Evolutionary conservation across 2,797 vertebrate species (phyloP).

Genomic region (Girardinus metallicus): DNA sequence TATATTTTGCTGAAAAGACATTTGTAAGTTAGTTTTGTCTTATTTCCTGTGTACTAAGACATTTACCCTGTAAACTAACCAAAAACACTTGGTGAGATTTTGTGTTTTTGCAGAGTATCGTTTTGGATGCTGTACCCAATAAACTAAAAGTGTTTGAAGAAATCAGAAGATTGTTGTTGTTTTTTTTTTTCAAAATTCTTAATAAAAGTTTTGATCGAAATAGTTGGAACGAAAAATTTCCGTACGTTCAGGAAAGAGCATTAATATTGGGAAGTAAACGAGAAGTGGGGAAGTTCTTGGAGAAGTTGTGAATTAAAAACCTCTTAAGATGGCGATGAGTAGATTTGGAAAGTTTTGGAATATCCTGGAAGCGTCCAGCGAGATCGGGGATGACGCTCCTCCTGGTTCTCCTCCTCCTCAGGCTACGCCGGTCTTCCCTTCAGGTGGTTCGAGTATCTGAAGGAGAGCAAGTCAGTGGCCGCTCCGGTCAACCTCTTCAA

Average conservation of each 20-base stretch:
- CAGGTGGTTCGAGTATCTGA: conserved; percentile 95
- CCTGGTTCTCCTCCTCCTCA: conserved; percentile 52
- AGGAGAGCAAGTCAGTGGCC: conserved; percentile 89
- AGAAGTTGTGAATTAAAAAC: background rate
- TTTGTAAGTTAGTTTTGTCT: no score
- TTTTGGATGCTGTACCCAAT: no score
- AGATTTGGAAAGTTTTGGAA: background rate
- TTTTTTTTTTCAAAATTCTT: no score
- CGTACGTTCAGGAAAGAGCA: background rate
- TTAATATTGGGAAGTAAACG: background rate
- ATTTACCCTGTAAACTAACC: no score
- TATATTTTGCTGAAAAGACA: no score
- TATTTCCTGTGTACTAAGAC: no score
- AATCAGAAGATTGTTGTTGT: no score
- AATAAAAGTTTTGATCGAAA: background rate
- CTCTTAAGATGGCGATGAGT: background rate
- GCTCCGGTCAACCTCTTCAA: conserved; percentile 93
- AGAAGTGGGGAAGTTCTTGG: background rate
- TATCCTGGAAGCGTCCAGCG: background rate
- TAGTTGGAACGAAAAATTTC: background rate
- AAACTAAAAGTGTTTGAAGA: no score
- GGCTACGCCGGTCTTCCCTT: conserved; percentile 92
- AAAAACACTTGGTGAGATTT: no score
- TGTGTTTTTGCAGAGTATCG: no score
- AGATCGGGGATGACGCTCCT: background rate